Evolutionary conservation across 2,888 invertebrate species (phyloP), one percentile per base, ranked within the genome.

Genomic region (Zaprionus bogoriensis): DNA sequence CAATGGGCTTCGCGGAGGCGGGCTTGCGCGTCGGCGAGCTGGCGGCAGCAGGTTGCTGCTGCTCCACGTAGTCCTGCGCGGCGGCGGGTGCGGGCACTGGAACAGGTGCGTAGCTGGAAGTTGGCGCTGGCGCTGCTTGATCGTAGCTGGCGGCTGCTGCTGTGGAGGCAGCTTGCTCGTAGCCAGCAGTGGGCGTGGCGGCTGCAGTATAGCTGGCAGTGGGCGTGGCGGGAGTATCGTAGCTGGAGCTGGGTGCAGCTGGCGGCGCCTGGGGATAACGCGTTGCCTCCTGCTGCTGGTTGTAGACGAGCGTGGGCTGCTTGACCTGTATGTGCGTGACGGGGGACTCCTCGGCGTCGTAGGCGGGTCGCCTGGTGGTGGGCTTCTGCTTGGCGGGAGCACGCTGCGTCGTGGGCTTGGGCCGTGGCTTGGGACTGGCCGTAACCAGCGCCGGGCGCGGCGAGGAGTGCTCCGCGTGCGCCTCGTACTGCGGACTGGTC

Each of bases 381-480:
- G 32, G 32, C 6, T 57, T 73, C 9, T 76, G 72, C 44, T 80
- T 75, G 20, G 66, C 44, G 0, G 38, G 45, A 3, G 88, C 85
- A 90, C 1, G 93, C 89, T 77, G 75, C 1, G 68, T 64, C n/a
- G 27, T 63, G 0, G 85, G 86, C 51, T 69, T 77, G 0, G 87
- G 87, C 3, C 75, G 75, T 1, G 87, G 87, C 14, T 59, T 74
- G 3, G 88, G 77, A n/a, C 73, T 93, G 90, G 74, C 92, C 2
- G 88, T 88, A 0, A 89, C 92, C 0, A 92, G 92, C 27, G 92
- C 92, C 12, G 92, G 83, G 3, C 83, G 72, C 0, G 57, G 44
- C 0, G 87, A 74, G 19, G 86, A 70, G 10, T 47, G 48, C n/a
- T 67, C 68, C 1, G 42, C 22, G 0, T 17, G 19, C 4, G 25